A percentile compares a stretch with the other conserved stretches of the same genome.
phyloP scores from a whole-genome alignment of 2,888 invertebrate species.

The Eretmocerus hayati region DNA sequence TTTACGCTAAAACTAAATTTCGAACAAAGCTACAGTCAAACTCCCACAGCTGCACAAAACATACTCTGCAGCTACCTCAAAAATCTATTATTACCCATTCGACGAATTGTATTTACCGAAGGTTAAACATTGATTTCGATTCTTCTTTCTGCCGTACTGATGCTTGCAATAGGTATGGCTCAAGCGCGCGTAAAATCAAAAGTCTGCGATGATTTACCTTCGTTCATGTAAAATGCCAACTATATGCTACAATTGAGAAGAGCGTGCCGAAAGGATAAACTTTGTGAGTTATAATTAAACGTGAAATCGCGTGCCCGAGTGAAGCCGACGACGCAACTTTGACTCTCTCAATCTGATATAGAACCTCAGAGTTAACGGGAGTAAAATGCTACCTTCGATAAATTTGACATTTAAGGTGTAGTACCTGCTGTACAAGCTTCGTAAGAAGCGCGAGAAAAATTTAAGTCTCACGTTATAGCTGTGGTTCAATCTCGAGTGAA shows the following conservation, averaged over 20 bases:
- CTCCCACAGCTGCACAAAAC: too few relatives aligned
- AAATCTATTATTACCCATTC: too few relatives aligned
- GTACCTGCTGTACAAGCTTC: too few relatives aligned
- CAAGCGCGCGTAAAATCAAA: background rate
- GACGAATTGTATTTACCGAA: too few relatives aligned
- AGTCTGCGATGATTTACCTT: too few relatives aligned
- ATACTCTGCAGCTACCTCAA: too few relatives aligned
- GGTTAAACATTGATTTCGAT: background rate
- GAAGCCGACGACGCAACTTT: background rate
- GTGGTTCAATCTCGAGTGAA: too few relatives aligned
- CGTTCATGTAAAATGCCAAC: too few relatives aligned
- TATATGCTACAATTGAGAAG: constrained; percentile 21
- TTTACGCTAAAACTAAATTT: too few relatives aligned
- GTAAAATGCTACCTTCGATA: constrained; percentile 1
- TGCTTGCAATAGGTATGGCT: background rate
- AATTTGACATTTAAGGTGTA: constrained; percentile 1
- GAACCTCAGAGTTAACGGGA: constrained; percentile 1
- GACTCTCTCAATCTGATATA: background rate
- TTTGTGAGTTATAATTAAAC: constrained; percentile 20
- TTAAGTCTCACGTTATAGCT: too few relatives aligned
- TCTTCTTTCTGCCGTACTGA: background rate
- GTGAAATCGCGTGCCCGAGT: background rate
- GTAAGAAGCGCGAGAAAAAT: too few relatives aligned
- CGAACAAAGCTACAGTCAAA: too few relatives aligned
- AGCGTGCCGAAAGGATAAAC: constrained; percentile 28